Evolutionary conservation across 2,797 vertebrate species (phyloP), one percentile per base, ranked within the genome.

Genomic region (Crenichthys baileyi): DNA sequence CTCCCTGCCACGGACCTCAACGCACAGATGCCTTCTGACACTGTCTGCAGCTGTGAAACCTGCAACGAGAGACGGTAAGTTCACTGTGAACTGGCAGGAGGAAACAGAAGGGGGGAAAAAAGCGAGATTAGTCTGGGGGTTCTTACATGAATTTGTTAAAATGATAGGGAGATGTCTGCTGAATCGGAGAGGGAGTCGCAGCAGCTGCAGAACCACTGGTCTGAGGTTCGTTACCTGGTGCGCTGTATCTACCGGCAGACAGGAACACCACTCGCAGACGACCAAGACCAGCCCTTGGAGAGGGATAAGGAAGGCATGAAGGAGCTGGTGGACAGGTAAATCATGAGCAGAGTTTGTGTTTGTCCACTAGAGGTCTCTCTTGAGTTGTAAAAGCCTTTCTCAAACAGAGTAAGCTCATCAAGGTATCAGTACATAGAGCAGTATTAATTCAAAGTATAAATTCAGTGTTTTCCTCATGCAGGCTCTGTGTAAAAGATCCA

Each of bases 171-270:
- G 90, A 96, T 97, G 88, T 96, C 97, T 8, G 95, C 96, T 24
- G 98, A 99, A 90, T 95, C 96, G 5, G 98, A 99, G 90, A 95
- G 97, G 68, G 98, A 99, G 91, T 97, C 98, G 9, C 98, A 98
- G 93, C 97, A 98, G 91, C 97, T 99, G 83, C 98, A 99, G 93
- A 98, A 97, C 91, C 98, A 96, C 94, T 99, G 98, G 98, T 98
- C 98, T 0, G 98, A 99, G 93, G 97, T 99, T 68, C 96, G 98
- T 76, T 98, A 99, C 92, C 95, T 97, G 92, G 98, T 99, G 75
- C 97, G 98, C 75, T 99, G 97, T 89, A 97, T 99, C 91, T 99
- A 99, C 93, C 97, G 98, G 26, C 98, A 98, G 90, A 97, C 97
- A 1, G 97, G 98, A 76, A 99, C 98, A 1, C 96, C 97, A 0